These are phyloP conservation scores for Periparus ater DNA, from an alignment of 2,797 vertebrate genomes.

Conservation along the genomic window DNA sequence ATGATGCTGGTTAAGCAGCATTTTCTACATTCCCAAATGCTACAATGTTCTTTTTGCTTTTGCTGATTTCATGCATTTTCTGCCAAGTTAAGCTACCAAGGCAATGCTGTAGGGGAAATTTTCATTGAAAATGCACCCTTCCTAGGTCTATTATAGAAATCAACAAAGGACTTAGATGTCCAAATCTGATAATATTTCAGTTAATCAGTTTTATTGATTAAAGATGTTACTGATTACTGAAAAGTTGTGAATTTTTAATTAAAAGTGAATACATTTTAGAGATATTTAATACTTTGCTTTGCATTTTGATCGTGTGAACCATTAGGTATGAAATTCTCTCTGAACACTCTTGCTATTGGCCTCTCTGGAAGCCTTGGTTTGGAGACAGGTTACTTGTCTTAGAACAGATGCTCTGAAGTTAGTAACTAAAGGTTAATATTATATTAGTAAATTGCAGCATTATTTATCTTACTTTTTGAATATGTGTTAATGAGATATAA, in stretches of 20 bases:
- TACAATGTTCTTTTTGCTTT: conserved; percentile 46
- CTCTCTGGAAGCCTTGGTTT: background rate
- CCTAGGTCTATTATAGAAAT: background rate
- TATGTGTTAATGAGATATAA: background rate
- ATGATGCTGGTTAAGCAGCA: conserved; percentile 66
- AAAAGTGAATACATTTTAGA: background rate
- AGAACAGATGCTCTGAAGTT: background rate
- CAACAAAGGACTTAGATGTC: background rate
- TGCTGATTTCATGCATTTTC: conserved; percentile 73
- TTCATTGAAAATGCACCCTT: background rate
- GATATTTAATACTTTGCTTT: background rate
- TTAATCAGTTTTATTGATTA: background rate
- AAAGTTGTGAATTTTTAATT: background rate
- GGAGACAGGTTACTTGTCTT: background rate
- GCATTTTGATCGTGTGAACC: background rate
- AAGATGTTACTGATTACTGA: background rate
- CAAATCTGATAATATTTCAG: background rate
- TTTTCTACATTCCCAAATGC: conserved; percentile 63
- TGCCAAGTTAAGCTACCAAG: conserved; percentile 53
- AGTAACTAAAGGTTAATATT: background rate
- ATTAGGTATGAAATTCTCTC: background rate
- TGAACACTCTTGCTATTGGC: background rate
- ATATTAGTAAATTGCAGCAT: background rate
- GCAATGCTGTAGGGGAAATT: conserved; percentile 14
- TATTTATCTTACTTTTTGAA: background rate